Evolutionary conservation across 1,140 invertebrate genomes (phyloP).

Genomic region (Zaprionus africanus): DNA sequence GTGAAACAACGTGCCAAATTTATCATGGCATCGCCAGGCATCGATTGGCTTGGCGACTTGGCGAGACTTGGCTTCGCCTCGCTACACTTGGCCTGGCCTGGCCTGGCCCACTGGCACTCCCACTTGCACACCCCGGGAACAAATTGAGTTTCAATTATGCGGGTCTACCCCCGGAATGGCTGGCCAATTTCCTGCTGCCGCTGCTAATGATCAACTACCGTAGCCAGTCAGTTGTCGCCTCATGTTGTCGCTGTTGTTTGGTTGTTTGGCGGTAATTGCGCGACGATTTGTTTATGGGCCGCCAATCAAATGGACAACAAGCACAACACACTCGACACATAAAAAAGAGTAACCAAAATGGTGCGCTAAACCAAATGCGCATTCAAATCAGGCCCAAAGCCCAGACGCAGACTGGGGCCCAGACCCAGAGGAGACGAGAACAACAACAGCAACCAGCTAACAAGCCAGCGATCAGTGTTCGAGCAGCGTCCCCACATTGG

Average conservation of each 20-base stretch:
- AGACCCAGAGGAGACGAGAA: constrained; percentile 52
- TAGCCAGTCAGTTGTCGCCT: constrained; percentile 22
- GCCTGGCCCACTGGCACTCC: constrained; percentile 3
- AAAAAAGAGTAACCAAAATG: constrained; percentile 58
- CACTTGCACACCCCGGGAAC: constrained; percentile 9
- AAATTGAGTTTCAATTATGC: constrained; percentile 46
- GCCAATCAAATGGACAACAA: constrained; percentile 63
- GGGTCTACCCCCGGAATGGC: constrained; percentile 24
- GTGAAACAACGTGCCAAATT: constrained; percentile 47
- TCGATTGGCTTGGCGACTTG: constrained; percentile 12
- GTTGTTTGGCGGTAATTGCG: constrained; percentile 50
- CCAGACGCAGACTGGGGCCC: not conserved
- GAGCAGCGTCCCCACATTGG: constrained; percentile 38
- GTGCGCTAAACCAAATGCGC: constrained; percentile 60
- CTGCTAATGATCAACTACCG: constrained; percentile 13
- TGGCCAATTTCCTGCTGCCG: constrained; percentile 47
- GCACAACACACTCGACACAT: constrained; percentile 28
- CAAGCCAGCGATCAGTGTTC: constrained; percentile 33
- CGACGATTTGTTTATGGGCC: constrained; percentile 75
- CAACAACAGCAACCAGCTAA: constrained; percentile 36
- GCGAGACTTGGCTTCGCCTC: not conserved
- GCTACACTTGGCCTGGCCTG: not conserved
- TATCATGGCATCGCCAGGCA: constrained; percentile 28
- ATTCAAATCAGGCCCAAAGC: constrained; percentile 70
- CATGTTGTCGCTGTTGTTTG: constrained; percentile 40